Conservation (phyloP, 1,140 invertebrate genomes). For the Drosophila repletoides region DNA sequence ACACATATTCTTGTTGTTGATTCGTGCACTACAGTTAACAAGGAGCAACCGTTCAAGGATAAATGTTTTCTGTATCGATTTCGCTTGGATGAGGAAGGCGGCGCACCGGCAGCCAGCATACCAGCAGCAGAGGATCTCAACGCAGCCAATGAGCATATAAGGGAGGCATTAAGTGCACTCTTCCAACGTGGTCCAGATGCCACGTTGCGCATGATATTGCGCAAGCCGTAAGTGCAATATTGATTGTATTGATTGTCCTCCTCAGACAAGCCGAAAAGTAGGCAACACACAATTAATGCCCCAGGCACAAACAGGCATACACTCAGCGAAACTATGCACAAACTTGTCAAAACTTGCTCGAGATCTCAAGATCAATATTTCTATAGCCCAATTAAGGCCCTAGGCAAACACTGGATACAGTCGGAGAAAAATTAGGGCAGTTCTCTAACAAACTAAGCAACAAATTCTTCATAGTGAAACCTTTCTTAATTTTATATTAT, state of each 20-base stretch:
- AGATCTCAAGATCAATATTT: too few species aligned
- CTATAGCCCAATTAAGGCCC: too few species aligned
- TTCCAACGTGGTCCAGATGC: constrained; percentile 89
- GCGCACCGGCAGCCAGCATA: constrained; percentile 69
- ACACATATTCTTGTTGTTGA: neutral
- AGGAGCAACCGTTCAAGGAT: constrained; percentile 92
- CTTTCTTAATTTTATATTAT: too few species aligned
- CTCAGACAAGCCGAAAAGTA: neutral
- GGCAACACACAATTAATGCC: neutral
- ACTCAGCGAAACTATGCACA: neutral
- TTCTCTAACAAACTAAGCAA: too few species aligned
- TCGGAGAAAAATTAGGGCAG: too few species aligned
- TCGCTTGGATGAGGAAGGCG: constrained; percentile 87
- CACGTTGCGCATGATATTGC: constrained; percentile 90
- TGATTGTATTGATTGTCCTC: neutral
- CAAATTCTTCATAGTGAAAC: too few species aligned
- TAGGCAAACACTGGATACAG: too few species aligned
- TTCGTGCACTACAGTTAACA: constrained; percentile 85
- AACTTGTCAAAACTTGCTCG: neutral
- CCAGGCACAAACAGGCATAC: neutral
- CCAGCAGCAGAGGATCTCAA: constrained; percentile 85
- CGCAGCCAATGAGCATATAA: constrained; percentile 87
- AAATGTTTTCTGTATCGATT: constrained; percentile 93
- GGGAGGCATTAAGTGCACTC: constrained; percentile 86
- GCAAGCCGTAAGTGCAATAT: constrained; percentile 88